These are phyloP conservation scores for Lithophane socia DNA, from an alignment of 2,888 invertebrate species.

Conservation along the genomic window DNA sequence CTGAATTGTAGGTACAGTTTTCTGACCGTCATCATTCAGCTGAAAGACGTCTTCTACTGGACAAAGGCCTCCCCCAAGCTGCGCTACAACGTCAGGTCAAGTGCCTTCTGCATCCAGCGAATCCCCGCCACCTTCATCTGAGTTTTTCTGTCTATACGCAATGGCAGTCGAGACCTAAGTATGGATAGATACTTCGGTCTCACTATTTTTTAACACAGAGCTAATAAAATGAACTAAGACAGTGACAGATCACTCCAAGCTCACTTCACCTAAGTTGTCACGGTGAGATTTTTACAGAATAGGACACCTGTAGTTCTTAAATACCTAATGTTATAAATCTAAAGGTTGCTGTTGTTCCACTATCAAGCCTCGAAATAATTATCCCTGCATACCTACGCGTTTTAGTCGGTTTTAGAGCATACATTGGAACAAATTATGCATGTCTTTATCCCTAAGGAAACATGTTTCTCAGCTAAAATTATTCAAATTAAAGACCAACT, in stretches of 20 bases:
- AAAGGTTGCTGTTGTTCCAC: background rate
- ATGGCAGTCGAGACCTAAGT: background rate
- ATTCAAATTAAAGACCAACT: conserved; percentile 23
- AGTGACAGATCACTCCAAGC: too few relatives aligned
- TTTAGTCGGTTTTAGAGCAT: too few relatives aligned
- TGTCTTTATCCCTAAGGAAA: background rate
- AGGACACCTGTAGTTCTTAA: background rate
- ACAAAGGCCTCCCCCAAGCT: background rate
- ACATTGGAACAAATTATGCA: background rate
- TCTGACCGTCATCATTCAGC: background rate
- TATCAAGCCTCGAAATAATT: background rate
- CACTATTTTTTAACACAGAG: background rate
- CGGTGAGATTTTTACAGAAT: too few relatives aligned
- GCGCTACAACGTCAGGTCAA: background rate
- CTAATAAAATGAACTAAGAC: too few relatives aligned
- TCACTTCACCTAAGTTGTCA: too few relatives aligned
- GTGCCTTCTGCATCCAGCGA: background rate
- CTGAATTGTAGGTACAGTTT: background rate
- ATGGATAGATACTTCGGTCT: background rate
- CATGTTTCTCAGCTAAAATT: background rate
- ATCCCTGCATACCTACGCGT: background rate
- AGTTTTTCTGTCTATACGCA: background rate
- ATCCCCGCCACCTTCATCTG: background rate
- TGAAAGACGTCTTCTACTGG: background rate
- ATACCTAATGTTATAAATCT: background rate